Evolutionary conservation across 1,140 invertebrate species (phyloP), one percentile per base, ranked within the genome.

Genomic region (Lineus longissimus): DNA sequence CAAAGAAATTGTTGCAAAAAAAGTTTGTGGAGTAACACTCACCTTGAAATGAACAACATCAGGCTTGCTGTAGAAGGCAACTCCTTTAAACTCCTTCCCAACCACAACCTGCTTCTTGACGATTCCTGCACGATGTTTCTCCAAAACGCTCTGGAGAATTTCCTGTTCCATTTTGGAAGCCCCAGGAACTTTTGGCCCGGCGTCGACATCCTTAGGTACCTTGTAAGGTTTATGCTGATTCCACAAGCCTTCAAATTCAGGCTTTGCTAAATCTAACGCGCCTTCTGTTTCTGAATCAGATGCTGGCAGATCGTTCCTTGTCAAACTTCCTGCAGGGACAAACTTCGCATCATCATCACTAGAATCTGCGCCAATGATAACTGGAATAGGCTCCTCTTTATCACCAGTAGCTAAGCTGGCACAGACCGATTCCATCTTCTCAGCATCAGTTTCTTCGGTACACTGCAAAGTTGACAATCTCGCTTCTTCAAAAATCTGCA

Each of bases 231-330:
- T 75, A 59, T 77, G 74, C 29, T 73, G 69, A 64, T 79, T 72
- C 81, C 81, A 82, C 23, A 82, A 43, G 23, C 81, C 81, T 33
- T 81, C 76, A 73, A 81, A 82, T 68, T 82, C 79, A 11, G 81
- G 79, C 43, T 74, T 67, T 7, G 78, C 80, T 40, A 82, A 41
- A 60, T 75, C 68, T 0, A 73, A 71, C 33, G 68, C 25, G 17
- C 19, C 47, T 31, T 63, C 63, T 23, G 54, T 33, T 11, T 60
- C 23, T 7, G 29, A 23, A 60, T 23, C 59, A 6, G 36, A 27
- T 2, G 17, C 45, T 60, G 40, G 29, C 4, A 29, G 30, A 60
- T 27, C 29, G 7, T 33, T n/a, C 2, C 23, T 4, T 7, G 19
- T 33, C n/a, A 25, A 25, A 9, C 29, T 25, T 7, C 19, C n/a